Evolutionary conservation across 2,888 invertebrate species (phyloP).

Genomic region (Amaurobius ferox): DNA sequence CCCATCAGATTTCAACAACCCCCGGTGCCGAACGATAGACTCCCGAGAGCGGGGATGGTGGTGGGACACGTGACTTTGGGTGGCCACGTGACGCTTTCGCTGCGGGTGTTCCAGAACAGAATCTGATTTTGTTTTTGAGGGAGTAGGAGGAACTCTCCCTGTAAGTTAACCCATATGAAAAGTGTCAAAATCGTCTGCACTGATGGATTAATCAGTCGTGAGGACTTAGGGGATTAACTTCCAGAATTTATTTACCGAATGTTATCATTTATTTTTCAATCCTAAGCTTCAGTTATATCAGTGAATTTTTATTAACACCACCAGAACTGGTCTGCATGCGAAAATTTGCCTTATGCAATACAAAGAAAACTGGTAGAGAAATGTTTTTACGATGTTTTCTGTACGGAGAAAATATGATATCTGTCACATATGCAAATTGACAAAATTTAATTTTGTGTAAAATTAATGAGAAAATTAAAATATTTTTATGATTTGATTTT

Average conservation of each 20-base stretch:
- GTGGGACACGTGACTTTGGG: conserved; percentile 15
- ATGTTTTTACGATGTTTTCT: too few relatives aligned
- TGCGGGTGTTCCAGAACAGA: conserved; percentile 10
- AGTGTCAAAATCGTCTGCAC: conserved; percentile 10
- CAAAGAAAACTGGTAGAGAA: too few relatives aligned
- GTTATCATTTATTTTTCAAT: background rate
- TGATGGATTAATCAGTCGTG: conserved; percentile 7
- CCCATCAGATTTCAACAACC: conserved; percentile 40
- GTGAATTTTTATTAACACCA: too few relatives aligned
- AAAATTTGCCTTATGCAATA: too few relatives aligned
- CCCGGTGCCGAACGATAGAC: conserved; percentile 44
- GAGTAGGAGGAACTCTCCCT: background rate
- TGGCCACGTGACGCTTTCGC: conserved; percentile 15
- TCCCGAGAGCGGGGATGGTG: conserved; percentile 36
- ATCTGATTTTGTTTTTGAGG: conserved; percentile 9
- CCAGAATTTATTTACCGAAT: background rate
- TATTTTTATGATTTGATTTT: too few relatives aligned
- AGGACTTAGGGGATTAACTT: conserved; percentile 15
- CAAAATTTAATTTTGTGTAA: too few relatives aligned
- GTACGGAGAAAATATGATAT: too few relatives aligned
- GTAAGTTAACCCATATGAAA: conserved; percentile 13
- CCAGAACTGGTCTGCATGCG: too few relatives aligned
- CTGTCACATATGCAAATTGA: too few relatives aligned
- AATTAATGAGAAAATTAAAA: too few relatives aligned
- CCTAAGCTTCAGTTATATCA: too few relatives aligned